Conservation (phyloP, 2,888 invertebrate genomes). For the Lithodes maja region DNA sequence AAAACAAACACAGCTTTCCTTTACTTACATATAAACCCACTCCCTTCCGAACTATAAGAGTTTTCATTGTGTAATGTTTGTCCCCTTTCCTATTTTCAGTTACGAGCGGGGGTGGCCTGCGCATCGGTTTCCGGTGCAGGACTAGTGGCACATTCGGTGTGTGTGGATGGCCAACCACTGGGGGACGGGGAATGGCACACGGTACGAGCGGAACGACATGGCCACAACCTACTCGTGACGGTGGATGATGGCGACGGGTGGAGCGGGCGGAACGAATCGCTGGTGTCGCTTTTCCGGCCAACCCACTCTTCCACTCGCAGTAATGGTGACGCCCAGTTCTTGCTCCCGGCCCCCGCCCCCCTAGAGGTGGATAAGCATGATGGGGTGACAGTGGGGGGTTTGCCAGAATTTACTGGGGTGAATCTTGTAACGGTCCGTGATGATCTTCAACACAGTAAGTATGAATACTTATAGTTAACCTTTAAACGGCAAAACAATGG, state of each 20-base stretch:
- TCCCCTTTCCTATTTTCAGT: background rate
- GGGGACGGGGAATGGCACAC: conserved; percentile 37
- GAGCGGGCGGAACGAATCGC: conserved; percentile 30
- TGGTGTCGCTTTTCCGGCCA: background rate
- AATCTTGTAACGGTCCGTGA: conserved; percentile 44
- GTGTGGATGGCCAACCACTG: conserved; percentile 27
- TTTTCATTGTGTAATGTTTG: too few species aligned
- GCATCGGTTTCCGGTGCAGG: background rate
- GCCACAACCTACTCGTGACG: conserved; percentile 55
- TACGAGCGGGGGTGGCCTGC: conserved; percentile 35
- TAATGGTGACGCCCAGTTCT: background rate
- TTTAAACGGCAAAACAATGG: too few species aligned
- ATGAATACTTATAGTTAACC: too few species aligned
- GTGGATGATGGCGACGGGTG: conserved; percentile 64
- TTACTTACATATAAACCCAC: too few species aligned
- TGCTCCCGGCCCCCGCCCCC: conserved; percentile 6
- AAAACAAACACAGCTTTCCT: too few species aligned
- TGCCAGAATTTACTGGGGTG: conserved; percentile 48
- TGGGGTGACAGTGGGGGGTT: conserved; percentile 58
- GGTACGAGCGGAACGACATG: too few species aligned
- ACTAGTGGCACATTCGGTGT: conserved; percentile 11
- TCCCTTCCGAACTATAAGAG: too few species aligned
- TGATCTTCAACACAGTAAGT: conserved; percentile 47
- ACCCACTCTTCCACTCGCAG: too few species aligned
- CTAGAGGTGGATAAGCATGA: conserved; percentile 49